Base-by-base conservation (phyloP, 2,888 invertebrate genomes). In the Dynastes maya region DNA sequence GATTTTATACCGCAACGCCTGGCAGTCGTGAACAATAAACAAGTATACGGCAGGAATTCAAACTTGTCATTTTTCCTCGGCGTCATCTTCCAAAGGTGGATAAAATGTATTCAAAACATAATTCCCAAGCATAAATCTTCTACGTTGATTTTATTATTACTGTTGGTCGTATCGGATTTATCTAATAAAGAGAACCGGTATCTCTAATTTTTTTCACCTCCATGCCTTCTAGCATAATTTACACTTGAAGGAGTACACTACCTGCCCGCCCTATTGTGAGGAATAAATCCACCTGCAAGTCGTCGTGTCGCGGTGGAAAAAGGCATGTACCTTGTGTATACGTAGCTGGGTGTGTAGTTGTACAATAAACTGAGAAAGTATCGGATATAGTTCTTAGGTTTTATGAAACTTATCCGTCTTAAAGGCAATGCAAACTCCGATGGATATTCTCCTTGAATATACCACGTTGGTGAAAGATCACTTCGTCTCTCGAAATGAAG, bases 131-230 rank as follows among this genome's bases (percentile, higher is more conserved):
- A 58, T 71, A 55, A 71, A 55, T 71, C 53, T 9, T 71, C 32
- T 8, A 71, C 71, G 55, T 71, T 71, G 71, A 71, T 71, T 71
- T 71, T 71, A 71, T 55, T 71, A 70, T 70, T 71, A 16, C 55
- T 37, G 37, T 40, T 55, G 53, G 55, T 37, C 32, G 71, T 58
- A 37, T 71, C 55, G 37, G 71, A 71, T 71, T 71, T 71, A 58
- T 58, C 71, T n/a, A 71, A 71, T 71, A 71, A 71, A 71, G 55
- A 58, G 37, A 71, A 71, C 71, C 55, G 55, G 55, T 58, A 71
- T 32, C 32, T 8, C 11, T 13, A 8, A n/a, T 4, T 29, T 71
- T 13, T 55, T 45, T 40, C 40, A 45, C 22, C 67, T 55, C 55
- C 55, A 16, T 53, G 53, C 53, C n/a, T 53, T 53, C 16, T 53